Percentiles rank a stretch among this genome's conserved stretches.
Evolutionary conservation across 2,888 invertebrate species (phyloP).

Genomic region (Agriopis leucophaearia): DNA sequence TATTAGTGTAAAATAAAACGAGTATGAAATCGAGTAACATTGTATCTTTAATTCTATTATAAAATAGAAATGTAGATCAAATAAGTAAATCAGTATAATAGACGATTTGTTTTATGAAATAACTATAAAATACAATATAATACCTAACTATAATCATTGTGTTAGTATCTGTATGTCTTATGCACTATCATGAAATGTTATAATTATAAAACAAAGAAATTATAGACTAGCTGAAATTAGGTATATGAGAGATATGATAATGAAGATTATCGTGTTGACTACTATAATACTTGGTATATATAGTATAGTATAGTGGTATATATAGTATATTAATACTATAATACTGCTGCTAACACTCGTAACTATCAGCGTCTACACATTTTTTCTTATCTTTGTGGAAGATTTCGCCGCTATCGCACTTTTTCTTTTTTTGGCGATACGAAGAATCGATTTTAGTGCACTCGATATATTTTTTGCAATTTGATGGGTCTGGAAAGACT

Average conservation of each 20-base stretch:
- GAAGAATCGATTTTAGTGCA: conserved; percentile 66
- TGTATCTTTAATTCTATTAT: conserved; percentile 1
- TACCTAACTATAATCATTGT: neutral
- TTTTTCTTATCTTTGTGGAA: conserved; percentile 71
- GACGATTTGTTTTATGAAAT: neutral
- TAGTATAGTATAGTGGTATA: too few species aligned
- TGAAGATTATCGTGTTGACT: conserved; percentile 23
- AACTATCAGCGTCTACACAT: conserved; percentile 70
- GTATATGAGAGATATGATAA: conserved; percentile 12
- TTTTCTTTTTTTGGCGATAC: conserved; percentile 67
- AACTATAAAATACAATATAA: neutral
- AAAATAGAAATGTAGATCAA: neutral
- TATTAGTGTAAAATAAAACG: conserved; percentile 17
- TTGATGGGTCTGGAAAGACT: conserved; percentile 58
- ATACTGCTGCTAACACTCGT: conserved; percentile 56
- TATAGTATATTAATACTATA: too few species aligned
- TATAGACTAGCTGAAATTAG: conserved; percentile 7
- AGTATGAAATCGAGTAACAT: neutral
- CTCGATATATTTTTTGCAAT: conserved; percentile 78
- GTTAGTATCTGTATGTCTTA: neutral
- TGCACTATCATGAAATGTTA: conserved; percentile 9
- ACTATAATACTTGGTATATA: conserved; percentile 34
- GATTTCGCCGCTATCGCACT: conserved; percentile 74
- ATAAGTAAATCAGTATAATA: conserved; percentile 7
- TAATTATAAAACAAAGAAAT: neutral